A percentile compares a stretch with the other conserved stretches of the same genome.
Conservation (phyloP, 1,140 invertebrate genomes). For the Philaenus spumarius region DNA sequence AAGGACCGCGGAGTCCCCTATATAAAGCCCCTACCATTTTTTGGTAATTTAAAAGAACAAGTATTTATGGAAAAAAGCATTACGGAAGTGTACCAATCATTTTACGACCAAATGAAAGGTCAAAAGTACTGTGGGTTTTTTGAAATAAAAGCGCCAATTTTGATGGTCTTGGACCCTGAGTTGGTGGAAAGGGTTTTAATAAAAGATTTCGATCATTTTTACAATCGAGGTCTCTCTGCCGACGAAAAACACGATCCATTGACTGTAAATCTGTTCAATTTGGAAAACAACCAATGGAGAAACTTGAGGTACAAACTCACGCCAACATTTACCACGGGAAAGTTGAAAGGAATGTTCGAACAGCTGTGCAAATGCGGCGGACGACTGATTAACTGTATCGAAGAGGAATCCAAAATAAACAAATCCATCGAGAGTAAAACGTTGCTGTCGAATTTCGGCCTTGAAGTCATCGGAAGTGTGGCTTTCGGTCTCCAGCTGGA, state of each 20-base stretch:
- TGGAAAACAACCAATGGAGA: constrained; percentile 40
- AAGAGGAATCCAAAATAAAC: constrained; percentile 13
- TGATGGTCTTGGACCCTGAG: constrained; percentile 32
- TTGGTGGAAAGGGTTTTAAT: constrained; percentile 30
- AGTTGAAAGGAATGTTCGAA: constrained; percentile 45
- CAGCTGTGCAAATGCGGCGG: constrained; percentile 33
- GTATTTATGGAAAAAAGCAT: not conserved
- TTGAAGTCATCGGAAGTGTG: constrained; percentile 29
- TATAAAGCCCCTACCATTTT: constrained; percentile 5
- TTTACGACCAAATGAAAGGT: constrained; percentile 12
- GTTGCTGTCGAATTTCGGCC: constrained; percentile 19
- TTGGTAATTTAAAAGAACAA: constrained; percentile 8
- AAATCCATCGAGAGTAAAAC: constrained; percentile 23
- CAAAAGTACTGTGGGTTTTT: constrained; percentile 24
- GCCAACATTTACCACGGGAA: constrained; percentile 44
- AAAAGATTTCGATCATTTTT: constrained; percentile 31
- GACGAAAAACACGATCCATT: constrained; percentile 33
- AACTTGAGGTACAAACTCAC: constrained; percentile 36
- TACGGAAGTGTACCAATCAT: not conserved
- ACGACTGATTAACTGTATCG: constrained; percentile 27
- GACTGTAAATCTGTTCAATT: constrained; percentile 37
- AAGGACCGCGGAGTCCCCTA: constrained; percentile 18
- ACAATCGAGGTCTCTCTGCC: constrained; percentile 27
- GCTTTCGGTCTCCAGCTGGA: constrained; percentile 33
- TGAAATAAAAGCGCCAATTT: constrained; percentile 26